Conservation (phyloP, 2,797 vertebrate genomes). For the Pygocentrus nattereri region DNA sequence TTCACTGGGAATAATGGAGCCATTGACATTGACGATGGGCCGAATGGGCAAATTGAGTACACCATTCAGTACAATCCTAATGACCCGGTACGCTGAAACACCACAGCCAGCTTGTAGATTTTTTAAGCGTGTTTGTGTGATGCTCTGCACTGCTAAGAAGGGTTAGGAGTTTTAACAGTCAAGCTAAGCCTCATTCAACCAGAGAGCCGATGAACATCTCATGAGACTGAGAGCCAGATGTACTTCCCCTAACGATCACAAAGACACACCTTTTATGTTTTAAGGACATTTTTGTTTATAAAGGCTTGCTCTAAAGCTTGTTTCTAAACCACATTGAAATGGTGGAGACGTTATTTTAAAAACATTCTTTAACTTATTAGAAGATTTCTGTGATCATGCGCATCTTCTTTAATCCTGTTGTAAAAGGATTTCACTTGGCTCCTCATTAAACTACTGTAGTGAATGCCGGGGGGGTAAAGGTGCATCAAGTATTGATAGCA, state of each 20-base stretch:
- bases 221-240: not conserved
- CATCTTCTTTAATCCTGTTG: no score
- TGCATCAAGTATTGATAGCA: no score
- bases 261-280: not conserved
- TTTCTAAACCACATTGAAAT: no score
- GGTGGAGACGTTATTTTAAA: no score
- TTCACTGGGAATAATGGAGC: constrained; percentile 94
- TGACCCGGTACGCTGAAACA: constrained; percentile 84
- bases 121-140: not conserved
- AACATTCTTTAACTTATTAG: no score
- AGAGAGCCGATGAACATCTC: constrained; percentile 44
- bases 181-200: constrained; percentile 21
- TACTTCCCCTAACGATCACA: not conserved
- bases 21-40: constrained; percentile 94
- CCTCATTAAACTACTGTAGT: no score
- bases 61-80: constrained; percentile 92
- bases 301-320: no score
- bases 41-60: constrained; percentile 98
- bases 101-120: not conserved
- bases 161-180: constrained; percentile 21
- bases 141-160: constrained; percentile 16
- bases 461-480: no score
- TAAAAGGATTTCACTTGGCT: no score
- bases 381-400: no score
- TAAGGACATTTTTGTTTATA: no score